Evolutionary conservation across 2,888 invertebrate genomes (phyloP).

Genomic region (Pachydiplax longipennis): DNA sequence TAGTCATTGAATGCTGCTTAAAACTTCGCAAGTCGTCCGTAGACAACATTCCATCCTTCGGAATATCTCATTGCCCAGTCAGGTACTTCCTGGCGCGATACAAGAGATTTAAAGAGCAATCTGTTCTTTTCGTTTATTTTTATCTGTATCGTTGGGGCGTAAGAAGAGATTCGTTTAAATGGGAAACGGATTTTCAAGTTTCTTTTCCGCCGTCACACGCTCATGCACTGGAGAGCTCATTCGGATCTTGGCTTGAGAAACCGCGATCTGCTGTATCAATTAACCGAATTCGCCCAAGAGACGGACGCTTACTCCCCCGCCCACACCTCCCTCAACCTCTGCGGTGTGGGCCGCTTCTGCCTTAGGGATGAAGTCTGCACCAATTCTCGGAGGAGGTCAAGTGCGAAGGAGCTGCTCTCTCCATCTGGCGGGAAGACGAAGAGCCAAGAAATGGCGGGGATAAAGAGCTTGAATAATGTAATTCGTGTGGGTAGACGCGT

Average conservation of each 20-base stretch:
- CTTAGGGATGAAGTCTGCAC: neutral
- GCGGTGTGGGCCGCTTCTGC: neutral
- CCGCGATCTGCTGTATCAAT: slow-evolving; percentile 24
- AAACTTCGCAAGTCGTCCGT: too few species aligned
- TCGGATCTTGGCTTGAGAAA: neutral
- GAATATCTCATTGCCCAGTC: too few species aligned
- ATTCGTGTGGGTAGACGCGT: neutral
- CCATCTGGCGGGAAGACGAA: neutral
- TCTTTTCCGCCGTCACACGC: too few species aligned
- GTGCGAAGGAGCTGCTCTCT: neutral
- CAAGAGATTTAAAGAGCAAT: too few species aligned
- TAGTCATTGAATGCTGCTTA: too few species aligned
- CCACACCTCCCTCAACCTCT: neutral
- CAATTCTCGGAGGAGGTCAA: neutral
- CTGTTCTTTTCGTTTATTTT: too few species aligned
- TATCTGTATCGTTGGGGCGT: too few species aligned
- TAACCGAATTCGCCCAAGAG: neutral
- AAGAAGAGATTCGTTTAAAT: too few species aligned
- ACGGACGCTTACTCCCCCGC: neutral
- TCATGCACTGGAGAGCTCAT: too few species aligned
- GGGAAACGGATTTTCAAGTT: too few species aligned
- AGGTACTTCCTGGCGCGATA: too few species aligned
- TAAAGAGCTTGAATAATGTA: neutral
- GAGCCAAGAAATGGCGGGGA: neutral
- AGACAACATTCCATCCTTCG: too few species aligned